A percentile compares a stretch with the other conserved stretches of the same genome.
These are phyloP conservation scores for Euplexia lucipara DNA, from an alignment of 2,888 invertebrate species.

Conservation along the genomic window DNA sequence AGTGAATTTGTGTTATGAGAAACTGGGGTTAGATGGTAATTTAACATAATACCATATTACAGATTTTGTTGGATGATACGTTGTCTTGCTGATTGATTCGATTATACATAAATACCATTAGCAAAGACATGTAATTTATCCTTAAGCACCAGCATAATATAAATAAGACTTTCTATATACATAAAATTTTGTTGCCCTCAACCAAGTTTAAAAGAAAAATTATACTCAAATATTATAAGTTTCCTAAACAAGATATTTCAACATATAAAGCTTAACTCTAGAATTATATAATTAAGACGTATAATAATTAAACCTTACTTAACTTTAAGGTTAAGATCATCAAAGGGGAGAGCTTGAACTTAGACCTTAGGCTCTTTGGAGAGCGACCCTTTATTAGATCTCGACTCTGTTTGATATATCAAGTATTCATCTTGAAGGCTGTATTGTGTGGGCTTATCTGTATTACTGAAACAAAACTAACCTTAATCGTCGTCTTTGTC, in stretches of 20 bases:
- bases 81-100: neutral
- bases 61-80: neutral
- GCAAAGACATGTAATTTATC: too few species aligned
- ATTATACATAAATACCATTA: too few species aligned
- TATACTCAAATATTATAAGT: too few species aligned
- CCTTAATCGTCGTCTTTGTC: neutral
- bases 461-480: constrained; percentile 2
- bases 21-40: constrained; percentile 7
- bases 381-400: constrained; percentile 47
- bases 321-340: constrained; percentile 32
- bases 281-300: constrained; percentile 16
- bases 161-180: too few species aligned
- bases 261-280: neutral
- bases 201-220: too few species aligned
- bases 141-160: too few species aligned
- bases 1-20: constrained; percentile 51
- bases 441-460: constrained; percentile 4
- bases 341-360: constrained; percentile 45
- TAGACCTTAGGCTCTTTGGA: constrained; percentile 38
- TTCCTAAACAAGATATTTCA: neutral
- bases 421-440: constrained; percentile 29
- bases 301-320: constrained; percentile 36
- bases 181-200: too few species aligned
- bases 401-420: constrained; percentile 43
- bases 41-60: constrained; percentile 23